Conservation (phyloP, 2,113 vertebrate species). For the Solea solea region DNA sequence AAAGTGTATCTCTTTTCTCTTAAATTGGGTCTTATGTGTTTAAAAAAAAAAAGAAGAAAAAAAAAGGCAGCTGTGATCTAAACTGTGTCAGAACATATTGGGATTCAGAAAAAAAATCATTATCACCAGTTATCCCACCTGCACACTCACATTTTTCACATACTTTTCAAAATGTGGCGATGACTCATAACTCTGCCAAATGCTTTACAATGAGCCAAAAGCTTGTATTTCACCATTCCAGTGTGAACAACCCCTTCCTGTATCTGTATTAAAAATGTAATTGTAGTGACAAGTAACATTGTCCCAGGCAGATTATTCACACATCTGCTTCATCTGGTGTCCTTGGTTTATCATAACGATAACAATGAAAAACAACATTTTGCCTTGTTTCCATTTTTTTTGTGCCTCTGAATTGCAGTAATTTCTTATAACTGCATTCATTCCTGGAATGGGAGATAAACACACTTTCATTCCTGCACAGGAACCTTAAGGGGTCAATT, state of each 20-base stretch:
- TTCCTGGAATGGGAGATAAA: conserved; percentile 55
- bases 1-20: not conserved
- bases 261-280: conserved; percentile 3
- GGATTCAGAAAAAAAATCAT: not conserved
- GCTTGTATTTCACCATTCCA: not conserved
- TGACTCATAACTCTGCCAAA: not conserved
- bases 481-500: conserved; percentile 71
- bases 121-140: not conserved
- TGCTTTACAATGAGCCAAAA: not conserved
- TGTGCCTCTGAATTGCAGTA: conserved; percentile 36
- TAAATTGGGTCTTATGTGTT: not conserved
- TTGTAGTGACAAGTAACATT: not conserved
- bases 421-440: conserved; percentile 37
- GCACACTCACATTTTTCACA: not conserved
- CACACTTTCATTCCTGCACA: conserved; percentile 51
- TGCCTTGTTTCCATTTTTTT: conserved; percentile 26
- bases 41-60: not conserved
- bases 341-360: not conserved
- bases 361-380: not conserved
- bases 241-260: conserved; percentile 4
- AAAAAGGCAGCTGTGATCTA: not conserved
- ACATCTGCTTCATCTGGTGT: not conserved
- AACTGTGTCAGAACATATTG: not conserved
- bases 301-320: not conserved
- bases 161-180: not conserved